Evolutionary conservation across 2,113 vertebrate genomes (phyloP).

Genomic region (Poeciliopsis prolifica): DNA sequence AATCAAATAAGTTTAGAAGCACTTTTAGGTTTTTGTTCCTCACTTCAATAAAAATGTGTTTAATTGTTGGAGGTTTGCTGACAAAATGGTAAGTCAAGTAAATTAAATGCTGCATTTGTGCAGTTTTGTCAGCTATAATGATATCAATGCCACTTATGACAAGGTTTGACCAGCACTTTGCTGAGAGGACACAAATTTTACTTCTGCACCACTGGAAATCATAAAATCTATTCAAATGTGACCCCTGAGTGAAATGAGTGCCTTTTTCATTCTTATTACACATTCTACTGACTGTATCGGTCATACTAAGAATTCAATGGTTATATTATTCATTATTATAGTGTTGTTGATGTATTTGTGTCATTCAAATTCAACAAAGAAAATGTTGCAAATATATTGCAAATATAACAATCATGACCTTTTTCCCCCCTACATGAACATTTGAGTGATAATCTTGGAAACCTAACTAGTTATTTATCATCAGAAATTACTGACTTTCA

Average conservation of each 20-base stretch:
- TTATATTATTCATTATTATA: not conserved
- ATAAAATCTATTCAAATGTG: constrained; percentile 40
- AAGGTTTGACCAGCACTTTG: not conserved
- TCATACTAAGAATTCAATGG: not conserved
- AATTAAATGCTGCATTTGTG: no score
- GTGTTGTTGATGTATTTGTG: not conserved
- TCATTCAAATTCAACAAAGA: not conserved
- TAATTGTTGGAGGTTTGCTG: no score
- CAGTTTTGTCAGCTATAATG: not conserved
- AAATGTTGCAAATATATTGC: not conserved
- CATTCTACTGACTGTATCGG: not conserved
- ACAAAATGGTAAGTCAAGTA: no score
- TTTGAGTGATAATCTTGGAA: constrained; percentile 1
- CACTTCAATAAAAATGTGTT: no score
- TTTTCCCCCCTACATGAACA: constrained; percentile 22
- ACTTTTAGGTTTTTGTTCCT: no score
- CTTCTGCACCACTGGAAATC: constrained; percentile 17
- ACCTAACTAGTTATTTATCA: constrained; percentile 5
- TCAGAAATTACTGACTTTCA: not conserved
- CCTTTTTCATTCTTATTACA: not conserved
- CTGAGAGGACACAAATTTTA: not conserved
- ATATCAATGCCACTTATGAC: not conserved
- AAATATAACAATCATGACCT: not conserved
- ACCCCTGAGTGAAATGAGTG: constrained; percentile 7
- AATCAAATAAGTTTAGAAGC: no score